Evolutionary conservation across 2,888 invertebrate genomes (phyloP), one percentile per base, ranked within the genome.

Genomic region (Tholera decimalis): DNA sequence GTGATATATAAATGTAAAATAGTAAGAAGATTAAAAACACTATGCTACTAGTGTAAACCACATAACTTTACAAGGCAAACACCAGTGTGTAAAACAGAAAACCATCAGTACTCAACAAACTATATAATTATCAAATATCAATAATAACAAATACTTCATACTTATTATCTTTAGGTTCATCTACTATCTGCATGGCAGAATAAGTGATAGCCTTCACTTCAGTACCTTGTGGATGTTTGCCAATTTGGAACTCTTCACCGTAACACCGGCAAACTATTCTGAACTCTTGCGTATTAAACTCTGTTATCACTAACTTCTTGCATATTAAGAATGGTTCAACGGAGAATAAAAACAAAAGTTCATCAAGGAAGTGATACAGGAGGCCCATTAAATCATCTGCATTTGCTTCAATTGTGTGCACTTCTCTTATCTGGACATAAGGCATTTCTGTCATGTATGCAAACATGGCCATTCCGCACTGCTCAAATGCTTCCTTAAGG

Each of bases 131-230:
- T 89, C 94, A 99, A 93, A 99, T 99, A 96, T 99, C 99, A 91
- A 99, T 98, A 91, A 99, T 99, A 83, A 99, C 99, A 97, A 98
- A 99, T 49, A 99, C 96, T 96, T 99, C 98, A 93, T 96, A 97
- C 85, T 96, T 96, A 77, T 96, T 96, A 83, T 97, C 96, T 80
- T 97, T 96, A 46, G 97, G 96, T 80, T 96, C 96, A 85, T 97
- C 97, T 79, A 98, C 95, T 76, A 98, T 97, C 95, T 99, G 99
- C 99, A 99, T 99, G 60, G 99, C 99, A 8, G 99, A 99, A 93
- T 99, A 99, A 5, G 99, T 99, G 78, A 99, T 99, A 35, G 99
- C 99, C 92, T 99, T 99, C 3, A 99, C 99, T 95, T 99, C 99
- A 2, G 98, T 98, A 15, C 99, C 99, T 94, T 99, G 99, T 0